Percentiles rank a stretch among this genome's conserved stretches.
These are phyloP conservation scores for Mythimna lalbum DNA, from an alignment of 2,888 invertebrate species.

Conservation along the genomic window DNA sequence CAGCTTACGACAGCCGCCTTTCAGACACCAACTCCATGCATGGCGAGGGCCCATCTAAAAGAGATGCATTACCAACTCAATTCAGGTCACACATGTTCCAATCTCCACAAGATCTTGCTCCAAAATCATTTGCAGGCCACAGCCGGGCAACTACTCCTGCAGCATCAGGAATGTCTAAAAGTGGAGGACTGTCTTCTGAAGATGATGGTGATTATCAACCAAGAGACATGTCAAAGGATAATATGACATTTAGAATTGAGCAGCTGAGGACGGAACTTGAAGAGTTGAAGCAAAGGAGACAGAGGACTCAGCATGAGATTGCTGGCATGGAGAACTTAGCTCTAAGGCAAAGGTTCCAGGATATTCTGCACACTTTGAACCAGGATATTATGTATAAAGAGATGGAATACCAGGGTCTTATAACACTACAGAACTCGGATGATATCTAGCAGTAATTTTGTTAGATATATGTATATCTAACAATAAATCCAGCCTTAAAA, in stretches of 20 bases:
- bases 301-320: slow-evolving; percentile 95
- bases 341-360: slow-evolving; percentile 95
- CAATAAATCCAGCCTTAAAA: slow-evolving; percentile 9
- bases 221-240: slow-evolving; percentile 83
- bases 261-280: slow-evolving; percentile 94
- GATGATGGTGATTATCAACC: slow-evolving; percentile 80
- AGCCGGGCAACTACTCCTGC: slow-evolving; percentile 71
- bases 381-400: slow-evolving; percentile 95
- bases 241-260: slow-evolving; percentile 92
- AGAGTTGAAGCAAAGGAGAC: slow-evolving; percentile 93
- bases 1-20: slow-evolving; percentile 93
- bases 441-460: slow-evolving; percentile 75
- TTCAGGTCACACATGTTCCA: slow-evolving; percentile 83
- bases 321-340: slow-evolving; percentile 96
- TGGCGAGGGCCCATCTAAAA: slow-evolving; percentile 73
- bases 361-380: slow-evolving; percentile 94
- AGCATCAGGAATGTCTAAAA: slow-evolving; percentile 69
- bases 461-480: slow-evolving; percentile 53
- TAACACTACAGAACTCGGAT: slow-evolving; percentile 83
- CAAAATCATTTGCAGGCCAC: slow-evolving; percentile 69
- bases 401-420: slow-evolving; percentile 91
- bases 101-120: slow-evolving; percentile 65
- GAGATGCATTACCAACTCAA: slow-evolving; percentile 74
- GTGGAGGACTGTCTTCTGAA: slow-evolving; percentile 76
- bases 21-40: slow-evolving; percentile 91